These are phyloP conservation scores for Perca schrenkii DNA, from an alignment of 2,113 vertebrate genomes.

Conservation along the genomic window DNA sequence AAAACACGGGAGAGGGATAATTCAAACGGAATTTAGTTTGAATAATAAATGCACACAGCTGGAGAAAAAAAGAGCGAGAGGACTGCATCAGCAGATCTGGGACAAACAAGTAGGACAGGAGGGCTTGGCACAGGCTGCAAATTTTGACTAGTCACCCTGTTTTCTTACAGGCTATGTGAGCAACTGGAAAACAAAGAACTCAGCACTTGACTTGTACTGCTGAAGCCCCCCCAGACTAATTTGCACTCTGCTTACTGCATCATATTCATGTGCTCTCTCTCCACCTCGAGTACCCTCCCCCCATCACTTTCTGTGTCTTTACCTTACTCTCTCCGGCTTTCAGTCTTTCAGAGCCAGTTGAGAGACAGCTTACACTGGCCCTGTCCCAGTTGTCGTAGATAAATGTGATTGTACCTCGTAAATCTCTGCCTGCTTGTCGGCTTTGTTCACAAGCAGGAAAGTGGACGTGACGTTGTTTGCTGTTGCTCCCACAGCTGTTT, in stretches of 20 bases:
- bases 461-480: conserved; percentile 39
- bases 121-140: conserved; percentile 61
- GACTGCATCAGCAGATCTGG: conserved; percentile 79
- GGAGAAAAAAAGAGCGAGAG: conserved; percentile 51
- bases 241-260: conserved; percentile 71
- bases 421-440: conserved; percentile 42
- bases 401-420: conserved; percentile 57
- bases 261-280: conserved; percentile 40
- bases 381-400: conserved; percentile 55
- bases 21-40: conserved; percentile 73
- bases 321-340: conserved; percentile 22
- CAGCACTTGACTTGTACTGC: conserved; percentile 67
- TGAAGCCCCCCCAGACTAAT: conserved; percentile 66
- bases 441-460: conserved; percentile 47
- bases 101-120: conserved; percentile 79
- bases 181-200: conserved; percentile 74
- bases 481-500: neutral
- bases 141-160: conserved; percentile 77
- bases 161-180: conserved; percentile 67
- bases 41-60: conserved; percentile 79
- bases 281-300: neutral
- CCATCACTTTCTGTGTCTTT: conserved; percentile 41
- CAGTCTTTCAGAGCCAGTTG: conserved; percentile 23
- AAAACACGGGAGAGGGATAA: conserved; percentile 70
- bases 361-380: conserved; percentile 31